Conservation (phyloP, 2,113 vertebrate genomes). For the Orthochromis indermauri region DNA sequence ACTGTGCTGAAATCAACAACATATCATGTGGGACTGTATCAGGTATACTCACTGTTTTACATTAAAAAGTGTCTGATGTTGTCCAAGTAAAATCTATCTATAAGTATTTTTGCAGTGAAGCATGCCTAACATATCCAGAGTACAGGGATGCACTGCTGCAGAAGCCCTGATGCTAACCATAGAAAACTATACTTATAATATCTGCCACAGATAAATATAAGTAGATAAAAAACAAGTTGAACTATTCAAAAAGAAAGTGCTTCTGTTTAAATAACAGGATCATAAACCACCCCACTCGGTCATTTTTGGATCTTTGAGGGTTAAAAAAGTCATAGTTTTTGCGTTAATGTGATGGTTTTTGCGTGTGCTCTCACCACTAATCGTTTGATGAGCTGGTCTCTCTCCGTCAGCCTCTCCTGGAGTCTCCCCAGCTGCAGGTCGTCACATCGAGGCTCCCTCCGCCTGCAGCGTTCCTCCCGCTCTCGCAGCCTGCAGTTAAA, state of each 20-base stretch:
- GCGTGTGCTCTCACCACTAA: slow-evolving; percentile 75
- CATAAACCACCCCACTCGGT: not conserved
- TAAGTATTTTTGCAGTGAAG: not conserved
- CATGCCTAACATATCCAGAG: not conserved
- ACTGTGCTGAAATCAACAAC: not conserved
- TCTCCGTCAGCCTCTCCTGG: slow-evolving; percentile 82
- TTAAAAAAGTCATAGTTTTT: not conserved
- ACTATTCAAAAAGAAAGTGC: not conserved
- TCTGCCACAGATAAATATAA: not conserved
- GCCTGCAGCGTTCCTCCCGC: slow-evolving; percentile 79
- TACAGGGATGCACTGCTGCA: not conserved
- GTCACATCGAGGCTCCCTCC: slow-evolving; percentile 74
- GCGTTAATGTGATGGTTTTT: not conserved
- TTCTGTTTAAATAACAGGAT: not conserved
- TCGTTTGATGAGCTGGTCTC: slow-evolving; percentile 84
- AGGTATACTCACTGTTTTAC: not conserved
- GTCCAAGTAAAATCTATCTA: not conserved
- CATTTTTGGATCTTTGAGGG: not conserved
- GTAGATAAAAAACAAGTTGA: not conserved
- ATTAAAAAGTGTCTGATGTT: not conserved
- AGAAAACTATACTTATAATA: not conserved
- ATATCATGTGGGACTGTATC: not conserved
- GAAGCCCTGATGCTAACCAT: not conserved
- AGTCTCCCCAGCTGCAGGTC: slow-evolving; percentile 81
- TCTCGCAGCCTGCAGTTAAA: slow-evolving; percentile 77